Conservation (phyloP, 64 coral and sea anemone genomes). For the Pocillopora damicornis region DNA sequence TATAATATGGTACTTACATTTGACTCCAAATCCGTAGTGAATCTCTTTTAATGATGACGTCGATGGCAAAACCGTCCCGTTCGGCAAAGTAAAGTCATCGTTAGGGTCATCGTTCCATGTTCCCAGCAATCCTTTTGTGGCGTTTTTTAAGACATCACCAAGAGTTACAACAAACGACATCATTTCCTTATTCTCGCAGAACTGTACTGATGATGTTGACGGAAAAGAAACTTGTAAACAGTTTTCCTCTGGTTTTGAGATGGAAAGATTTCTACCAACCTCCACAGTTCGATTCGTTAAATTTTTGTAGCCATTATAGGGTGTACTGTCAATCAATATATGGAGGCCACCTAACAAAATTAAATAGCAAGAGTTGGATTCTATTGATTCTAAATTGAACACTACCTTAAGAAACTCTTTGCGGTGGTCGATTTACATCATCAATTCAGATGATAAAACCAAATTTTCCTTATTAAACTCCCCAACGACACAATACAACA, state of each 20-base stretch:
- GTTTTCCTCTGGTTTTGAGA: conserved; percentile 10
- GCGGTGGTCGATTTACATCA: too few relatives aligned
- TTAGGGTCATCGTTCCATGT: conserved; percentile 36
- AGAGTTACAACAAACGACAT: conserved; percentile 16
- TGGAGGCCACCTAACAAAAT: neutral
- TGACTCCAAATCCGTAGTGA: conserved; percentile 41
- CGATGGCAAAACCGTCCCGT: conserved; percentile 25
- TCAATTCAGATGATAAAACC: too few relatives aligned
- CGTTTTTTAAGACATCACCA: conserved; percentile 16
- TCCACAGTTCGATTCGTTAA: conserved; percentile 4
- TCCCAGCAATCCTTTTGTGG: conserved; percentile 42
- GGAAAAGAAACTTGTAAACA: conserved; percentile 23
- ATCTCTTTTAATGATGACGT: conserved; percentile 7
- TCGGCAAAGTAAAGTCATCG: conserved; percentile 44
- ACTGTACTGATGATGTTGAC: conserved; percentile 23
- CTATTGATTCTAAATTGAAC: neutral
- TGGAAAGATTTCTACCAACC: neutral
- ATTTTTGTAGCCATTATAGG: neutral
- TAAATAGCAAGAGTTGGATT: too few relatives aligned
- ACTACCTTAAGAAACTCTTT: neutral
- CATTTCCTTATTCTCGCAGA: neutral
- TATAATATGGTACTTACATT: conserved; percentile 16
- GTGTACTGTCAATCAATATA: neutral
- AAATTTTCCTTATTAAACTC: too few relatives aligned
- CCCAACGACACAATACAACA: too few relatives aligned